A percentile compares a stretch with the other conserved stretches of the same genome.
Evolutionary conservation across 1,140 invertebrate genomes (phyloP).

Genomic region (Holcopasites calliopsidis): DNA sequence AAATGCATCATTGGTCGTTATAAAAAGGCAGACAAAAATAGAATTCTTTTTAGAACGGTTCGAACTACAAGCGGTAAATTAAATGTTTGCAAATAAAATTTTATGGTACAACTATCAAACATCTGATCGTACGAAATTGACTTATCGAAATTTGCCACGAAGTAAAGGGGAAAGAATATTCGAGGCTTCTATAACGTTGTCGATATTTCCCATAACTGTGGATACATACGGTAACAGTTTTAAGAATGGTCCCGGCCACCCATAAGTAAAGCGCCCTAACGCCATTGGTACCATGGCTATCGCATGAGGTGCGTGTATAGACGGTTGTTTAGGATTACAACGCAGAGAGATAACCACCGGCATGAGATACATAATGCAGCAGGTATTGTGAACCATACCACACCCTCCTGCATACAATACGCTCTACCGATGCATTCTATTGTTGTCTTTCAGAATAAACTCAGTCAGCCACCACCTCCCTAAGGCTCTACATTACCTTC

Average conservation of each 20-base stretch:
- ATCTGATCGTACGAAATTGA: no score
- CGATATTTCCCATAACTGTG: not conserved
- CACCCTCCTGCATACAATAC: constrained; percentile 74
- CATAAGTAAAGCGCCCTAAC: constrained; percentile 3
- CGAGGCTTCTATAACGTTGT: not conserved
- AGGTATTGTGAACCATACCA: constrained; percentile 72
- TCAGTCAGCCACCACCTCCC: constrained; percentile 64
- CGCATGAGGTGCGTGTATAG: constrained; percentile 55
- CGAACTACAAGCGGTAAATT: no score
- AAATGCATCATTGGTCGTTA: not conserved
- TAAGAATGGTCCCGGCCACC: not conserved
- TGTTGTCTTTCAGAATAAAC: constrained; percentile 74
- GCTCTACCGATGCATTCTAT: constrained; percentile 72
- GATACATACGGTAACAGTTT: not conserved
- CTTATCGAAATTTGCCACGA: no score
- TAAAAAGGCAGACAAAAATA: not conserved
- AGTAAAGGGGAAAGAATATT: not conserved
- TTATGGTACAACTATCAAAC: no score
- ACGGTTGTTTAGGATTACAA: constrained; percentile 69
- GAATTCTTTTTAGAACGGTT: no score
- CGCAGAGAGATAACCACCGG: constrained; percentile 63
- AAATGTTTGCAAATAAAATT: no score
- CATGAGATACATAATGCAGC: constrained; percentile 76
- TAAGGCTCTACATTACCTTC: constrained; percentile 64
- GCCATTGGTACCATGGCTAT: constrained; percentile 41